Percentiles rank a stretch among this genome's conserved stretches.
These are phyloP conservation scores for Scaptomyza caliginosa DNA, from an alignment of 2,888 invertebrate species.

Conservation along the genomic window DNA sequence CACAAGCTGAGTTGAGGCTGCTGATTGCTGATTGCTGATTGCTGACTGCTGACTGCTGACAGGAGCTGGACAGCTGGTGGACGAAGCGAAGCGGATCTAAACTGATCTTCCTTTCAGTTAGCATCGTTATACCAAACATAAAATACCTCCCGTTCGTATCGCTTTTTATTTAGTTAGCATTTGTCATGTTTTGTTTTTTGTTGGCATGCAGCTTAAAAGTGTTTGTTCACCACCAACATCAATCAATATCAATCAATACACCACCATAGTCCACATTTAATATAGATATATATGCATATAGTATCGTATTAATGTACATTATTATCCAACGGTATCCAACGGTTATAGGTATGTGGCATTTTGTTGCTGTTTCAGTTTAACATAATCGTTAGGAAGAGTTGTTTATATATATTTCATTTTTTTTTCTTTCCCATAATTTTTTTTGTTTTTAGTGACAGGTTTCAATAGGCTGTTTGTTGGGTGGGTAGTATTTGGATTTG, in stretches of 20 bases:
- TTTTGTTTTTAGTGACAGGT: slow-evolving; percentile 70
- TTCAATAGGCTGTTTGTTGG: slow-evolving; percentile 62
- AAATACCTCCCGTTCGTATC: slow-evolving; percentile 44
- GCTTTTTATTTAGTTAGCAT: slow-evolving; percentile 50
- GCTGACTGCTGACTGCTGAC: slow-evolving; percentile 2
- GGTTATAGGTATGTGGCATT: slow-evolving; percentile 29
- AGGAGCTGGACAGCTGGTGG: slow-evolving; percentile 31
- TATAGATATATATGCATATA: slow-evolving; percentile 11
- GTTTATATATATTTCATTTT: no score
- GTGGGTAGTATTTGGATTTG: slow-evolving; percentile 23
- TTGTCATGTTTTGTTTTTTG: slow-evolving; percentile 39
- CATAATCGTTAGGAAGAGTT: slow-evolving; percentile 38
- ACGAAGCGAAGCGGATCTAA: slow-evolving; percentile 24
- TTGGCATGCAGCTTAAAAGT: slow-evolving; percentile 63
- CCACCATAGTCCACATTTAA: slow-evolving; percentile 64
- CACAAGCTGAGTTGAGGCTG: slow-evolving; percentile 40
- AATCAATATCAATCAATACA: slow-evolving; percentile 66
- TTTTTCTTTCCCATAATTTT: slow-evolving; percentile 57
- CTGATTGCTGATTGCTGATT: neutral
- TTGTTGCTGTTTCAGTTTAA: slow-evolving; percentile 25
- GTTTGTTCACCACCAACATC: slow-evolving; percentile 64
- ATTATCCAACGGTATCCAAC: slow-evolving; percentile 54
- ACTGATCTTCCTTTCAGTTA: slow-evolving; percentile 45
- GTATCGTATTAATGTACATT: slow-evolving; percentile 31
- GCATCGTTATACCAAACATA: slow-evolving; percentile 67